A percentile compares a stretch with the other conserved stretches of the same genome.
phyloP scores from a whole-genome alignment of 2,797 vertebrate species.

The Urophycis tenuis region DNA sequence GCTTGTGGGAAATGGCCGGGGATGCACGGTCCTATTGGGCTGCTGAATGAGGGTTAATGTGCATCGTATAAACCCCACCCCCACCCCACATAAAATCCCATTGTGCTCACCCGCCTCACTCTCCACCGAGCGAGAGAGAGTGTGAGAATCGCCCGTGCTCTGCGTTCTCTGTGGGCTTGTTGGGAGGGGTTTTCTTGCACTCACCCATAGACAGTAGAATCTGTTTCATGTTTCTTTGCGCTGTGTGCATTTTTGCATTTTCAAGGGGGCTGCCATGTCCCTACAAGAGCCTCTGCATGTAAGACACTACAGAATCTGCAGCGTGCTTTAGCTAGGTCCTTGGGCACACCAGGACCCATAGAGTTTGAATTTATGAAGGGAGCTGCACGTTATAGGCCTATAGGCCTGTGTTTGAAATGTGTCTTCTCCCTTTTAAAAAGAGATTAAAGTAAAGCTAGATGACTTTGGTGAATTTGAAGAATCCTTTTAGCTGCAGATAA shows the following conservation, averaged over 20 bases:
- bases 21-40: slow-evolving; percentile 20
- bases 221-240: neutral
- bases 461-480: neutral
- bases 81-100: slow-evolving; percentile 14
- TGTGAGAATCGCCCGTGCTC: slow-evolving; percentile 8
- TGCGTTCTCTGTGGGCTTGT: neutral
- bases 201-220: neutral
- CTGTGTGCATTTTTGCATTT: neutral
- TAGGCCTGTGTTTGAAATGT: neutral
- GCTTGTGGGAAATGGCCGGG: slow-evolving; percentile 33
- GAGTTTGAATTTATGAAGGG: neutral
- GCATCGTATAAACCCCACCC: slow-evolving; percentile 33
- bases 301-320: neutral
- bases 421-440: neutral
- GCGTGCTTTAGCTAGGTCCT: neutral
- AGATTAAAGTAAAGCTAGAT: neutral
- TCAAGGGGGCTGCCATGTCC: neutral
- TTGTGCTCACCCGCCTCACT: slow-evolving; percentile 28
- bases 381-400: neutral
- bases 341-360: neutral
- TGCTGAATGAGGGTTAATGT: slow-evolving; percentile 22
- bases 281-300: neutral
- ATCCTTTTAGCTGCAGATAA: neutral
- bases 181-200: neutral
- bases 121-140: slow-evolving; percentile 16